Evolutionary conservation across 1,140 invertebrate species (phyloP), one percentile per base, ranked within the genome.

Genomic region (Bombus terrestris): DNA sequence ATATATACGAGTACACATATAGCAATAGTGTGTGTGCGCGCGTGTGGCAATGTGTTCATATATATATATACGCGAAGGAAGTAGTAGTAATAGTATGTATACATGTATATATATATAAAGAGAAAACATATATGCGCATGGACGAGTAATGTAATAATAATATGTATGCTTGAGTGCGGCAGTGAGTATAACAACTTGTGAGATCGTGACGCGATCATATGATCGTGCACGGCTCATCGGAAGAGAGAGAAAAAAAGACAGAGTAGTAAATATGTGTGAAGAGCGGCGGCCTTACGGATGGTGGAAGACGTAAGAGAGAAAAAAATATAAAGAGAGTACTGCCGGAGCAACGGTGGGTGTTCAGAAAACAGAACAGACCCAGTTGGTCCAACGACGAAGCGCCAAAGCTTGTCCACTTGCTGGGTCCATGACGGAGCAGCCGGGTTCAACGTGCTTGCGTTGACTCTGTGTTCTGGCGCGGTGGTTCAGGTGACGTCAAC

Each of bases 81-180:
- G 86, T 92, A 91, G 80, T 89, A 91, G 88, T 91, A 92, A 91
- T 91, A 91, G 89, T 91, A 93, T 91, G 89, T 92, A 91, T 90
- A 93, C 90, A 93, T 93, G 90, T 93, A 92, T 91, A 90, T 89
- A 89, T 92, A 93, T 92, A 92, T 92, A 93, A 86, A 90, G 90
- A 94, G 89, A 94, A 92, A 92, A 95, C 91, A 94, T 92, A 93
- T 91, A 93, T 92, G 93, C 92, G 93, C 92, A 91, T 93, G 90
- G 91, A 93, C 93, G 94, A 95, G 93, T 94, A 90, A 94, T 95
- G 94, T 94, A 94, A 95, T 95, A 95, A 94, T 93, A 94, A 94
- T 93, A 93, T 94, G 93, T 94, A 93, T 94, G 94, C 93, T 94
- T 93, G 93, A 90, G 94, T 95, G 95, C 94, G 93, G 93, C 93